Percentiles rank a stretch among this genome's conserved stretches.
Conservation (phyloP, 2,888 invertebrate genomes). For the Eristalis intricaria region DNA sequence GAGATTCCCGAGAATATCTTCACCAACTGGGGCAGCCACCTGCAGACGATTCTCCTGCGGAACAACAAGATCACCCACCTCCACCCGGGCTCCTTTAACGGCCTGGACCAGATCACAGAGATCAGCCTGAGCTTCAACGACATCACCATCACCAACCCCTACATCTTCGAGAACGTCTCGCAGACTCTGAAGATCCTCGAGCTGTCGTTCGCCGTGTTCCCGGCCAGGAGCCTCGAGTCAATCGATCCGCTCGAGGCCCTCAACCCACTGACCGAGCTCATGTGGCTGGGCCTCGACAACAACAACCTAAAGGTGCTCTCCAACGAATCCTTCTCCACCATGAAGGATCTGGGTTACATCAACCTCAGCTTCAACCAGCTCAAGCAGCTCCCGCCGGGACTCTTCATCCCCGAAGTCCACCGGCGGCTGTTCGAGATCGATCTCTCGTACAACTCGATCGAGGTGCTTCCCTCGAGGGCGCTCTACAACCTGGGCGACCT, state of each 20-base stretch:
- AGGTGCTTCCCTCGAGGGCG: conserved; percentile 85
- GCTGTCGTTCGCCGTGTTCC: conserved; percentile 91
- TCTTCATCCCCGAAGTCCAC: conserved; percentile 87
- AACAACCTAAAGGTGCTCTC: conserved; percentile 90
- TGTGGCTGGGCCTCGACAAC: conserved; percentile 93
- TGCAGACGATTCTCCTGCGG: conserved; percentile 90
- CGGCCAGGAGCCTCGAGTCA: conserved; percentile 80
- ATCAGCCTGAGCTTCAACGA: conserved; percentile 96
- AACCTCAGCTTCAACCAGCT: conserved; percentile 94
- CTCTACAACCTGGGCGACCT: conserved; percentile 88
- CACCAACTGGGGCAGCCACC: conserved; percentile 87
- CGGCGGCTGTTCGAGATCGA: conserved; percentile 89
- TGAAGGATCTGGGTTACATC: conserved; percentile 88
- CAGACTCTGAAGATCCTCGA: conserved; percentile 91
- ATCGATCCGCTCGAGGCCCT: conserved; percentile 89
- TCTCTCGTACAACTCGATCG: conserved; percentile 90
- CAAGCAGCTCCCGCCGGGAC: conserved; percentile 85
- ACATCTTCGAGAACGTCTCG: conserved; percentile 90
- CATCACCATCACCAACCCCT: conserved; percentile 89
- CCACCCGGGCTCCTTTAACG: conserved; percentile 87
- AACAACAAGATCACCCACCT: conserved; percentile 92
- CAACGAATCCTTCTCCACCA: conserved; percentile 86
- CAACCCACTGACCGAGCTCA: conserved; percentile 87
- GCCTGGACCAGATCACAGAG: conserved; percentile 90
- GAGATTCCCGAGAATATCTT: conserved; percentile 90